Percentiles rank a stretch among this genome's conserved stretches.
Evolutionary conservation across 1,140 invertebrate genomes (phyloP).

Genomic region (Dermatophagoides farinae): DNA sequence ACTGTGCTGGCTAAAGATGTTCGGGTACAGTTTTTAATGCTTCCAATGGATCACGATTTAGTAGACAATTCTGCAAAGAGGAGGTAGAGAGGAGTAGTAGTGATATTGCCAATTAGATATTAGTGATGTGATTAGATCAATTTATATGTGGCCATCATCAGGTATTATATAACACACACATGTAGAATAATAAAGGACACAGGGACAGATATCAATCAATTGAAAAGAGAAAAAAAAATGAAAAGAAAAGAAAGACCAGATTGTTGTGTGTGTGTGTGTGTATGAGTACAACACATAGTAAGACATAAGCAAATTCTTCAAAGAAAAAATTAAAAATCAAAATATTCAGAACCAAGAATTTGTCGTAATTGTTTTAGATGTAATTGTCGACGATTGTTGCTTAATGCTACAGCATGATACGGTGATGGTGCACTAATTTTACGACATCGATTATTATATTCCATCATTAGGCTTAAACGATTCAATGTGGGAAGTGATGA

Average conservation of each 20-base stretch:
- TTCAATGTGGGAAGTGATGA: background rate
- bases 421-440: background rate
- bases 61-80: constrained; percentile 17
- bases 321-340: constrained; percentile 1
- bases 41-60: constrained; percentile 14
- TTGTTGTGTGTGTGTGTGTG: too few relatives aligned
- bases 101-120: too few relatives aligned
- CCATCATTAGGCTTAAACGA: background rate
- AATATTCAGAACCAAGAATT: background rate
- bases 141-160: too few relatives aligned
- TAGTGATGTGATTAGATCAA: too few relatives aligned
- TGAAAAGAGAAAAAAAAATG: too few relatives aligned
- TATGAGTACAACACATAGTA: background rate
- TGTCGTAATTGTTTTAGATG: background rate
- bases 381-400: background rate
- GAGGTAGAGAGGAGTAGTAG: too few relatives aligned
- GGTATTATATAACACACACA: too few relatives aligned
- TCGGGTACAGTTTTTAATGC: constrained; percentile 17
- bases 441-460: background rate
- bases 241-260: too few relatives aligned
- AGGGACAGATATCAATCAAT: too few relatives aligned
- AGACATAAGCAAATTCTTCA: background rate
- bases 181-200: too few relatives aligned
- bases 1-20: background rate
- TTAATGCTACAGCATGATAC: background rate